phyloP scores from a whole-genome alignment of 2,888 invertebrate species.

The Ectropis crepuscularia region DNA sequence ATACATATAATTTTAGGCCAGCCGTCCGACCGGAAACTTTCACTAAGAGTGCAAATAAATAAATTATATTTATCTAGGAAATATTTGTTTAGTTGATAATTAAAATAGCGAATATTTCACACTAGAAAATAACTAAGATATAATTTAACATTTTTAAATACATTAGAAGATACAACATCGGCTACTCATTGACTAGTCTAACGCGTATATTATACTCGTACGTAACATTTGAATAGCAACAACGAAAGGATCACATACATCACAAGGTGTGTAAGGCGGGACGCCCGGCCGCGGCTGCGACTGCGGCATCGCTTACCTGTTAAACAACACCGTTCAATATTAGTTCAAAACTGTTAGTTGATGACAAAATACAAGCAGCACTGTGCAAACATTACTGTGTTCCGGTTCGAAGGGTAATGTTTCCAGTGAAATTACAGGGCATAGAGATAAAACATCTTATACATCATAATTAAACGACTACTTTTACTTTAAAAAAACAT shows the following conservation, averaged over 20 bases:
- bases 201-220: constrained; percentile 70
- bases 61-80: constrained; percentile 72
- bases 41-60: constrained; percentile 72
- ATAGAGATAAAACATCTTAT: too few relatives aligned
- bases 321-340: constrained; percentile 14
- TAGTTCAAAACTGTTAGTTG: background rate
- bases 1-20: constrained; percentile 31
- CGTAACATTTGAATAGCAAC: constrained; percentile 74
- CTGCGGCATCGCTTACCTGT: constrained; percentile 47
- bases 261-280: constrained; percentile 62
- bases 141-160: constrained; percentile 77
- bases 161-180: constrained; percentile 79
- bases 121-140: constrained; percentile 80
- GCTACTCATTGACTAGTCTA: constrained; percentile 83
- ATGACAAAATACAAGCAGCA: too few relatives aligned
- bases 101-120: constrained; percentile 75
- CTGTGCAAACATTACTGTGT: too few relatives aligned
- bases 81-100: constrained; percentile 55
- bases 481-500: too few relatives aligned
- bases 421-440: too few relatives aligned
- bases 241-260: constrained; percentile 70
- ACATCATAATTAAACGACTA: too few relatives aligned
- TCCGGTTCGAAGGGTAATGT: too few relatives aligned
- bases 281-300: constrained; percentile 33
- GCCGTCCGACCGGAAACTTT: constrained; percentile 36